Percentiles rank a stretch among this genome's conserved stretches.
Evolutionary conservation across 2,888 invertebrate species (phyloP).

Genomic region (Cactoblastis cactorum): DNA sequence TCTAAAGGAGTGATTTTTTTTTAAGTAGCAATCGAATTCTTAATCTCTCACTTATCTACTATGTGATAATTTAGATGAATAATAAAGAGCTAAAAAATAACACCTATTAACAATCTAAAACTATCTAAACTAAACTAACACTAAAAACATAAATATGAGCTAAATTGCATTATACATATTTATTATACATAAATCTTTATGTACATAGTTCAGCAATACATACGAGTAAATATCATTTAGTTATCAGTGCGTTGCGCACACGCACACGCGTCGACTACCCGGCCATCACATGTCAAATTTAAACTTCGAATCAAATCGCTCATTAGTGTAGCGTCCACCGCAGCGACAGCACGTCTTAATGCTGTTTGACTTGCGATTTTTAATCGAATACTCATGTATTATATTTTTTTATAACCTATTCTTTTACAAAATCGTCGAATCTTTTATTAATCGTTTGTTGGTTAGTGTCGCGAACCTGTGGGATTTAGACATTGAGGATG

Average conservation of each 20-base stretch:
- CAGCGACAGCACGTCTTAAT: slow-evolving; percentile 40
- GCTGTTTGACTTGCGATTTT: slow-evolving; percentile 40
- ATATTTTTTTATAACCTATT: slow-evolving; percentile 62
- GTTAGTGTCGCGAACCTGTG: slow-evolving; percentile 35
- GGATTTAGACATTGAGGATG: slow-evolving; percentile 51
- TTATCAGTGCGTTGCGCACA: slow-evolving; percentile 41
- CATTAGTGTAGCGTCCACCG: slow-evolving; percentile 45
- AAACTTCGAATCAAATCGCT: slow-evolving; percentile 24
- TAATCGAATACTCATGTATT: slow-evolving; percentile 57
- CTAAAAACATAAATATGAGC: too few relatives aligned
- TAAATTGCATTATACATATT: too few relatives aligned
- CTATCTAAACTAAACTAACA: too few relatives aligned
- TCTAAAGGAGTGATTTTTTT: too few relatives aligned
- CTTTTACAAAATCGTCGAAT: slow-evolving; percentile 54
- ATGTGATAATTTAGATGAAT: too few relatives aligned
- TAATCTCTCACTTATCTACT: too few relatives aligned
- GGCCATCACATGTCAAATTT: slow-evolving; percentile 24
- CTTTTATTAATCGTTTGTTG: slow-evolving; percentile 37
- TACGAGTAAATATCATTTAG: slow-evolving; percentile 21
- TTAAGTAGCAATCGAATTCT: too few relatives aligned
- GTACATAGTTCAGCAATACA: neutral
- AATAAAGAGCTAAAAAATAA: too few relatives aligned
- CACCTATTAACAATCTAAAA: too few relatives aligned
- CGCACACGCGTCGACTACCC: neutral
- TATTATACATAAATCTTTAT: too few relatives aligned